phyloP scores from a whole-genome alignment of 1,140 invertebrate genomes.

The Onthophagus taurus region DNA sequence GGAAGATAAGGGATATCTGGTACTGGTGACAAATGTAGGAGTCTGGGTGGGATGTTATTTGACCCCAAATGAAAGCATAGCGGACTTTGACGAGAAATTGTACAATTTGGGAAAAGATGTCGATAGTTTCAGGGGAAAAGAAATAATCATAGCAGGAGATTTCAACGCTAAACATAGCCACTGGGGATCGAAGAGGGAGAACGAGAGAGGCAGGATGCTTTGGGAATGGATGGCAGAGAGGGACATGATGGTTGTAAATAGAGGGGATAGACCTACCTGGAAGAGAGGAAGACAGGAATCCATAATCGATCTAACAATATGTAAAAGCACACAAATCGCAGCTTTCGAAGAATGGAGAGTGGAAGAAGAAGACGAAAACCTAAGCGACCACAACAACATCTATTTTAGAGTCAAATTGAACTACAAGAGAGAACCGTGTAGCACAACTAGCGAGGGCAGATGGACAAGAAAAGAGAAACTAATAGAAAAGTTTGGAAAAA shows the following conservation, averaged over 20 bases:
- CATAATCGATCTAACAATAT: not conserved
- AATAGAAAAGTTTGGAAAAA: not conserved
- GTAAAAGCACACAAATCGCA: not conserved
- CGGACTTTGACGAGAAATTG: no score
- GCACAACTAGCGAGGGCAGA: not conserved
- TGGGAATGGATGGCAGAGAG: slow-evolving; percentile 5
- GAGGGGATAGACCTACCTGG: not conserved
- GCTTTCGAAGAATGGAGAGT: not conserved
- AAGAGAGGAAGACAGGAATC: not conserved
- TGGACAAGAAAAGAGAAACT: not conserved
- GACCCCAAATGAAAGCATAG: no score
- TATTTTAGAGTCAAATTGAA: not conserved
- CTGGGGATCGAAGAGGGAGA: slow-evolving; percentile 7
- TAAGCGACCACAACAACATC: slow-evolving; percentile 9
- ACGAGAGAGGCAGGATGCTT: slow-evolving; percentile 10
- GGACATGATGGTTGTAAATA: not conserved
- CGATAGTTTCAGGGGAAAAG: no score
- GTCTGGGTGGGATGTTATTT: no score
- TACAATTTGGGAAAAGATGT: no score
- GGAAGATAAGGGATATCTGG: no score
- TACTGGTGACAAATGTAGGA: no score
- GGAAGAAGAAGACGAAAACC: slow-evolving; percentile 2
- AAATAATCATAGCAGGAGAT: slow-evolving; percentile 12
- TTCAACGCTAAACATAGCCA: slow-evolving; percentile 12
- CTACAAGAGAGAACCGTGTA: not conserved